Evolutionary conservation across 2,888 invertebrate genomes (phyloP), one percentile per base, ranked within the genome.

Genomic region (Carcina quercana): DNA sequence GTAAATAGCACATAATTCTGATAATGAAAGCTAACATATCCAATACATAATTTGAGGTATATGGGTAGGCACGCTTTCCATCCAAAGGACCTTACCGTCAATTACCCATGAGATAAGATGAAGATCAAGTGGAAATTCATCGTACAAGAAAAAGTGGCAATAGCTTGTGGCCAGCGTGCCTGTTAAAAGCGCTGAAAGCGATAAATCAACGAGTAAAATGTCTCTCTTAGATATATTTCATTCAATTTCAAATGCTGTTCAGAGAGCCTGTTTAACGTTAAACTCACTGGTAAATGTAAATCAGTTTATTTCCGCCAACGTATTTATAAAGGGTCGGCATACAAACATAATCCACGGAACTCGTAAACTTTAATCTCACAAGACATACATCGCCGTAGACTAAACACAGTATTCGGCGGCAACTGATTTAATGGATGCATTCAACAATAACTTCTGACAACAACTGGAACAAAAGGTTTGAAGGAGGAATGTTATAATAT

Each of bases 311-410:
- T 43, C 33, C 34, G 35, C 35, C 30, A 41, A 49, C 47, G 39
- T 44, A 52, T 54, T 58, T 53, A 53, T 57, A 57, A 64, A 67
- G 64, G 62, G 59, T 45, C 41, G 37, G 49, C 60, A 64, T 74
- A 69, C 61, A 67, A 59, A 66, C 52, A 38, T 34, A 57, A 49
- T 54, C 47, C 50, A n/a, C 45, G 42, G 54, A 56, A 50, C 54
- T 10, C 57, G 53, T 57, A 59, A 62, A 67, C 57, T 60, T 42
- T 44, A 59, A 64, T 57, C 59, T 50, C 46, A 46, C 56, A 59
- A 63, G 60, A 65, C 59, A 57, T 56, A 54, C 43, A 53, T 50
- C 42, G 15, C 38, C 42, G 62, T 57, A 76, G 70, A 75, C 73
- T 75, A 72, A 76, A 76, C 75, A 73, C 11, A 56, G 45, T 39